A percentile compares a stretch with the other conserved stretches of the same genome.
phyloP scores from a whole-genome alignment of 2,888 invertebrate species.

The Pyrrhosoma nymphula region DNA sequence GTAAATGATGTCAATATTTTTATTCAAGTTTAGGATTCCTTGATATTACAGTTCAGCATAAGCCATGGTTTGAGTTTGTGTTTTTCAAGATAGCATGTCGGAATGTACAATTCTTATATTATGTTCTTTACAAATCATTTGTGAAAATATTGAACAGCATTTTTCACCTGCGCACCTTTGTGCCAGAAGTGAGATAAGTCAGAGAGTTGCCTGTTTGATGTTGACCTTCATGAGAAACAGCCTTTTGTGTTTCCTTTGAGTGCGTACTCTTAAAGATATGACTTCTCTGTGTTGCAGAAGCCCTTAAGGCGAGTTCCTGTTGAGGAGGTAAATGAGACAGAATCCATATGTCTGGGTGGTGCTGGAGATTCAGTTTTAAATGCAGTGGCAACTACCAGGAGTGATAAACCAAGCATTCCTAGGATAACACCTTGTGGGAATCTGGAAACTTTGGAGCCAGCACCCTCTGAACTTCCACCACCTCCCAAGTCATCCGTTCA shows the following conservation, averaged over 20 bases:
- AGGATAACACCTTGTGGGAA: background rate
- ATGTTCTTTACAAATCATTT: no score
- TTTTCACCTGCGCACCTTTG: no score
- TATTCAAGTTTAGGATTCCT: no score
- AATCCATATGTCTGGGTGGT: constrained; percentile 69
- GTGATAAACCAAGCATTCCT: background rate
- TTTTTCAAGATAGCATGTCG: no score
- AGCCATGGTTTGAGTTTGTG: no score
- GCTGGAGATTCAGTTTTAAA: constrained; percentile 68
- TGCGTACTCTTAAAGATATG: background rate
- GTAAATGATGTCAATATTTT: no score
- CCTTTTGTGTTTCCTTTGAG: background rate
- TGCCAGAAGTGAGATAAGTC: no score
- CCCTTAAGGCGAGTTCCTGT: constrained; percentile 38
- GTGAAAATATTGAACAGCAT: no score
- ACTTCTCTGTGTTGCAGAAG: background rate
- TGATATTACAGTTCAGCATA: no score
- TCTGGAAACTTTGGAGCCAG: constrained; percentile 50
- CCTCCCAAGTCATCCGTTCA: constrained; percentile 84
- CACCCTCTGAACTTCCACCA: constrained; percentile 75
- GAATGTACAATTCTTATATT: no score
- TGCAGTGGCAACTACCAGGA: background rate
- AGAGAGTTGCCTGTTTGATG: no score
- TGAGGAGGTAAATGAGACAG: constrained; percentile 31
- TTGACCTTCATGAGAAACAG: background rate